These are phyloP conservation scores for Centropyge bicolor DNA, from an alignment of 2,797 vertebrate genomes.

Conservation along the genomic window DNA sequence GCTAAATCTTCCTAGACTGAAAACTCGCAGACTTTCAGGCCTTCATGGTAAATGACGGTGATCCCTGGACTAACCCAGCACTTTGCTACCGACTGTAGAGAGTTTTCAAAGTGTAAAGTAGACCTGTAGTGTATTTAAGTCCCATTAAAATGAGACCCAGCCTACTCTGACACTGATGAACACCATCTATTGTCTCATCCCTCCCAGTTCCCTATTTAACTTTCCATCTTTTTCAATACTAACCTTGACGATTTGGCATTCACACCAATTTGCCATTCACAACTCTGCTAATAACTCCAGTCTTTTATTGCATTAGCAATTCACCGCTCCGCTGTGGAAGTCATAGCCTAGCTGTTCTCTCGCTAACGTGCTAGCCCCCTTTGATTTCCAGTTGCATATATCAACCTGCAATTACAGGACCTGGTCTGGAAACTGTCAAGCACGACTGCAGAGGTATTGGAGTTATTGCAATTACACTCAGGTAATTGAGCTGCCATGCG, in stretches of 20 bases:
- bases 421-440: conserved; percentile 87
- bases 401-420: conserved; percentile 88
- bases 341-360: conserved; percentile 76
- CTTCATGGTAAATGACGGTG: not conserved
- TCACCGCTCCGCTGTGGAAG: conserved; percentile 76
- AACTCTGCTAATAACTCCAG: conserved; percentile 82
- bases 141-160: conserved; percentile 44
- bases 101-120: conserved; percentile 42
- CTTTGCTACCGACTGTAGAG: conserved; percentile 15
- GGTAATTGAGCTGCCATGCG: conserved; percentile 88
- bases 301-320: conserved; percentile 87
- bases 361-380: conserved; percentile 69
- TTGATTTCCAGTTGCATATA: conserved; percentile 87
- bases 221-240: conserved; percentile 75
- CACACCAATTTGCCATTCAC: conserved; percentile 87
- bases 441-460: conserved; percentile 87
- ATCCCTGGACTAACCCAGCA: conserved; percentile 17
- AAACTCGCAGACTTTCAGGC: not conserved
- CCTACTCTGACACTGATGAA: conserved; percentile 46
- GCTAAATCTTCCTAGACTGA: not conserved
- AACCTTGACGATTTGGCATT: conserved; percentile 84
- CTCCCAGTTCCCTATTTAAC: conserved; percentile 68
- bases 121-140: conserved; percentile 55
- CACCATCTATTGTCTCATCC: conserved; percentile 63
- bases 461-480: conserved; percentile 89